Percentiles rank a stretch among this genome's conserved stretches.
Evolutionary conservation across 2,797 vertebrate genomes (phyloP).

Genomic region (Luscinia luscinia): DNA sequence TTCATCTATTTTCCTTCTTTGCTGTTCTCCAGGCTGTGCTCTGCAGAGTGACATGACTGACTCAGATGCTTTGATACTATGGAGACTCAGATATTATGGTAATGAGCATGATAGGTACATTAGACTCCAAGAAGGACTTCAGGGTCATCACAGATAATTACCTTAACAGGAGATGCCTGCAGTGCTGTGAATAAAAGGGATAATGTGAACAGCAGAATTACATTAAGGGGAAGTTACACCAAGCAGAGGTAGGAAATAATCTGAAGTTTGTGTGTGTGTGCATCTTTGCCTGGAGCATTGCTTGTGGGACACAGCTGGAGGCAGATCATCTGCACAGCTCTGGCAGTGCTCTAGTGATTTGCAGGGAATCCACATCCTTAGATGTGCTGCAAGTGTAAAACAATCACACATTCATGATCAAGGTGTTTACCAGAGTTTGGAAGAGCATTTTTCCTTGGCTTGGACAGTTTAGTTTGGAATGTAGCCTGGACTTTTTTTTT

Average conservation of each 20-base stretch:
- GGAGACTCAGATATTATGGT: conserved; percentile 7
- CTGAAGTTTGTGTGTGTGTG: not conserved
- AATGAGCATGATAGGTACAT: conserved; percentile 18
- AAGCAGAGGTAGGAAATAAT: conserved; percentile 16
- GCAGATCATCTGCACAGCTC: not conserved
- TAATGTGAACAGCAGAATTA: conserved; percentile 20
- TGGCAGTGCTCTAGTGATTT: not conserved
- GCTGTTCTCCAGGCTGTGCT: not conserved
- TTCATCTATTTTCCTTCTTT: not conserved
- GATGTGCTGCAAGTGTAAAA: not conserved
- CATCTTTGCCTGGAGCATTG: not conserved
- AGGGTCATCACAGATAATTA: conserved; percentile 55
- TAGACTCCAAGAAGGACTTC: conserved; percentile 22
- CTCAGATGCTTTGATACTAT: not conserved
- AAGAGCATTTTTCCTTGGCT: not conserved
- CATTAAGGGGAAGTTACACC: not conserved
- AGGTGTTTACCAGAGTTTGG: not conserved
- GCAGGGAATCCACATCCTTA: not conserved
- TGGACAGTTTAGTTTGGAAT: not conserved
- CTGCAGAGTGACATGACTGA: not conserved
- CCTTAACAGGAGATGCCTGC: conserved; percentile 23
- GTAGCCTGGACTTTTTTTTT: not conserved
- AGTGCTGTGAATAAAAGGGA: conserved; percentile 29
- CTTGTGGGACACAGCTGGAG: conserved; percentile 19
- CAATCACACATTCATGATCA: not conserved